Evolutionary conservation across 2,113 vertebrate genomes (phyloP).

Genomic region (Sturnira hondurensis): DNA sequence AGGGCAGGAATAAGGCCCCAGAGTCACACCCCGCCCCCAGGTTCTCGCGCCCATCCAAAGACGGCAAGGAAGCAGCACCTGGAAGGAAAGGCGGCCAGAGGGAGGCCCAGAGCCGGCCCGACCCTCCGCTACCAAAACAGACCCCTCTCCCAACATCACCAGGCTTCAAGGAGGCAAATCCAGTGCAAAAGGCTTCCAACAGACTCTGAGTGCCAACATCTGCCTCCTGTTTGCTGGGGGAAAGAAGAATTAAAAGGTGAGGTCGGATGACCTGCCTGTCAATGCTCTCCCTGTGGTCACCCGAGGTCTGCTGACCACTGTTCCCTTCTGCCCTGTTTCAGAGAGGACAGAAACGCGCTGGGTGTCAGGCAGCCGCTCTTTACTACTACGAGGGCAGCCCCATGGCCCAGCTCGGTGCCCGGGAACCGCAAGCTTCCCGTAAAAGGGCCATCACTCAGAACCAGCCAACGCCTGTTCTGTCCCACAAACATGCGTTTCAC

Average conservation of each 20-base stretch:
- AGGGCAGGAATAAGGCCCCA: background rate
- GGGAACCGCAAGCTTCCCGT: background rate
- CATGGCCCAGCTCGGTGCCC: background rate
- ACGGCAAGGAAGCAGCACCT: background rate
- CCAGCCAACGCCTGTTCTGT: background rate
- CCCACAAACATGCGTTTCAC: background rate
- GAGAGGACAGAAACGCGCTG: background rate
- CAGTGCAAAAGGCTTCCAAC: background rate
- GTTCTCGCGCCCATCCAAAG: no score
- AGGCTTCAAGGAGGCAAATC: background rate
- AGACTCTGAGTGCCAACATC: background rate
- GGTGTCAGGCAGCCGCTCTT: background rate
- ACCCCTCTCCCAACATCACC: background rate
- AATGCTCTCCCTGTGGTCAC: slow-evolving; percentile 42
- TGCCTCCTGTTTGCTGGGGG: background rate
- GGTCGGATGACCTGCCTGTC: slow-evolving; percentile 54
- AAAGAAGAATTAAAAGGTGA: background rate
- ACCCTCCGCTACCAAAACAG: background rate
- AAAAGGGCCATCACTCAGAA: background rate
- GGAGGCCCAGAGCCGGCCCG: background rate
- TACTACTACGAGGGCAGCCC: background rate
- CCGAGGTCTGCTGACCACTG: slow-evolving; percentile 5
- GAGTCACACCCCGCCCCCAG: background rate
- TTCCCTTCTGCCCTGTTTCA: background rate
- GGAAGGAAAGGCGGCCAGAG: background rate